A percentile compares a stretch with the other conserved stretches of the same genome.
Conservation (phyloP, 2,113 vertebrate species). For the Lepisosteus osseus region DNA sequence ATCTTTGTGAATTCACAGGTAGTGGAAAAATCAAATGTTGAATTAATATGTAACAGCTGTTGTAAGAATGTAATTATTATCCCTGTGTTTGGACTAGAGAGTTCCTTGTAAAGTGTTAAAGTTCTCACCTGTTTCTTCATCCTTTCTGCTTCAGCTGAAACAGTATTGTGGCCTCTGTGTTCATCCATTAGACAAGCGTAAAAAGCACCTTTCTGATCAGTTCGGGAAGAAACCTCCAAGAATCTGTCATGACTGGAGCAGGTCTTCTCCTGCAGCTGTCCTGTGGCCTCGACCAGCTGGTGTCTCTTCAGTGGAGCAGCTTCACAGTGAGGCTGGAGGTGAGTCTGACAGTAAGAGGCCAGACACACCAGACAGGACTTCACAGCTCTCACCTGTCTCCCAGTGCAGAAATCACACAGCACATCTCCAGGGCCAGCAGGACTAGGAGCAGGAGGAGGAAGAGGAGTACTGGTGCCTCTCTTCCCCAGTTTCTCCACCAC, state of each 20-base stretch:
- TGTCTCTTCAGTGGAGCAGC: constrained; percentile 14
- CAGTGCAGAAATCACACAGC: too few relatives aligned
- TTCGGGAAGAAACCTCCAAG: constrained; percentile 37
- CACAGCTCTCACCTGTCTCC: too few relatives aligned
- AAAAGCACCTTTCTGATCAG: constrained; percentile 35
- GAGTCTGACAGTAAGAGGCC: too few relatives aligned
- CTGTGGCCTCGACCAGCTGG: constrained; percentile 21
- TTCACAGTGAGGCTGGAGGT: too few relatives aligned
- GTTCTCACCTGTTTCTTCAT: constrained; percentile 30
- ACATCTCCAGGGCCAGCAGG: too few relatives aligned
- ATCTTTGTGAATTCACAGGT: too few relatives aligned
- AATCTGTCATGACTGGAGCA: constrained; percentile 27
- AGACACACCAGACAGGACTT: too few relatives aligned
- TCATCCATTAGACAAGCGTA: constrained; percentile 29
- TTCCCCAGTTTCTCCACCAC: neutral
- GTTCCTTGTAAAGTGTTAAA: neutral
- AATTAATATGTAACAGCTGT: too few relatives aligned
- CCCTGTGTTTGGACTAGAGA: too few relatives aligned
- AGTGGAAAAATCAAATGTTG: too few relatives aligned
- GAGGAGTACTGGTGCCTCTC: neutral
- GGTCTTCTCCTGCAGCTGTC: constrained; percentile 10
- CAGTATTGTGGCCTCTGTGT: constrained; percentile 35
- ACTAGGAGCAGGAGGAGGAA: too few relatives aligned
- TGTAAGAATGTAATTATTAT: too few relatives aligned
- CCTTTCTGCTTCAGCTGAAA: constrained; percentile 21